phyloP scores from a whole-genome alignment of 2,888 invertebrate species.

The Netelia fuscicornis region DNA sequence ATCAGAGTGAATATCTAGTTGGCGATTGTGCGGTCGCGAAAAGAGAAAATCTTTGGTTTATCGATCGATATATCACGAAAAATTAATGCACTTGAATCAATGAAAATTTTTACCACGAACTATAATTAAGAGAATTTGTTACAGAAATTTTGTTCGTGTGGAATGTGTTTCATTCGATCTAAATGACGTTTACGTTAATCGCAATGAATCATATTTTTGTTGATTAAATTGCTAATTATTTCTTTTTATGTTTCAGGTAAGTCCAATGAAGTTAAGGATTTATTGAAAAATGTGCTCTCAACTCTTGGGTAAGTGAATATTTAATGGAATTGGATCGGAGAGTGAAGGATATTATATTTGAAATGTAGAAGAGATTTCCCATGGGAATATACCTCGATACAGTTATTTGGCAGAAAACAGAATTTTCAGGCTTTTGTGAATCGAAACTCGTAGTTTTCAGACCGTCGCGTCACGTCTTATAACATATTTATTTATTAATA shows the following conservation, averaged over 20 bases:
- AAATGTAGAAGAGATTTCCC: no score
- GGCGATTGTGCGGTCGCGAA: constrained; percentile 2
- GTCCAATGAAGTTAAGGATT: constrained; percentile 13
- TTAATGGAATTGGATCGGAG: neutral
- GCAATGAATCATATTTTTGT: neutral
- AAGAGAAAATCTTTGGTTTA: neutral
- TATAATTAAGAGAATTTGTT: neutral
- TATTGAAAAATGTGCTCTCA: constrained; percentile 8
- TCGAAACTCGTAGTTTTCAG: no score
- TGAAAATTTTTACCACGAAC: neutral
- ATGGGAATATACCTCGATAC: no score
- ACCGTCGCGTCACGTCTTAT: no score
- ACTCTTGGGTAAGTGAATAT: constrained; percentile 41
- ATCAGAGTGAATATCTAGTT: constrained; percentile 7
- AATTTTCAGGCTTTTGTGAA: no score
- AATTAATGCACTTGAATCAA: neutral
- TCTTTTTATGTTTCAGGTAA: constrained; percentile 60
- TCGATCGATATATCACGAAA: neutral
- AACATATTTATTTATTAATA: no score
- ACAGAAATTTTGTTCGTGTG: no score
- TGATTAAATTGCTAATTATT: constrained; percentile 2
- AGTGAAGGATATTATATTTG: no score
- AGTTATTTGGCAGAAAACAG: no score
- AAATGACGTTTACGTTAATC: neutral
- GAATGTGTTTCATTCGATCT: neutral